Evolutionary conservation across 2,888 invertebrate species (phyloP).

Genomic region (Agrochola litura): DNA sequence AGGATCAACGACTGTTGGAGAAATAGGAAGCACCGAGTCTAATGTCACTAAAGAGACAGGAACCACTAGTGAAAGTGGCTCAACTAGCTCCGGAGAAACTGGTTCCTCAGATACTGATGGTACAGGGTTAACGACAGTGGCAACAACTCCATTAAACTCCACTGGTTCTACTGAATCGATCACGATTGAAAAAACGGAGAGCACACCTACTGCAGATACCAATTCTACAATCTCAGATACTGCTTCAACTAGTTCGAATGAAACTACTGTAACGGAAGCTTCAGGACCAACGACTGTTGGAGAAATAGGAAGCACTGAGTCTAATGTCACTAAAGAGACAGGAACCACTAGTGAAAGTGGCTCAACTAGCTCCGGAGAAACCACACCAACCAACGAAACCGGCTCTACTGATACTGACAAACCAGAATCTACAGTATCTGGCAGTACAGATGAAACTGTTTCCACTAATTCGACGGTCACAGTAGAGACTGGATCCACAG

Average conservation of each 20-base stretch:
- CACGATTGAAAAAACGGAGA: conserved; percentile 6
- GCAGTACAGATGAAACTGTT: conserved; percentile 13
- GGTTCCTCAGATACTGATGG: conserved; percentile 21
- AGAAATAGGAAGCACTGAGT: conserved; percentile 19
- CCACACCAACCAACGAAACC: conserved; percentile 7
- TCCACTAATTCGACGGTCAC: conserved; percentile 30
- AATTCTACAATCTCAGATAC: conserved; percentile 27
- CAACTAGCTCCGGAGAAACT: conserved; percentile 17
- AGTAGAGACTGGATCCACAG: conserved; percentile 22
- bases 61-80: too few species aligned
- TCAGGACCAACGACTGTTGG: conserved; percentile 10
- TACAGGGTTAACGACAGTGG: conserved; percentile 11
- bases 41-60: conserved; percentile 6
- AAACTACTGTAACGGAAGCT: neutral
- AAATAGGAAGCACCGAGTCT: conserved; percentile 20
- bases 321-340: conserved; percentile 5
- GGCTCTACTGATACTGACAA: conserved; percentile 6
- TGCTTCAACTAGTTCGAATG: conserved; percentile 5
- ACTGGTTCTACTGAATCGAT: conserved; percentile 34
- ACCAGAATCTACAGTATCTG: conserved; percentile 21
- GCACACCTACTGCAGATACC: conserved; percentile 17
- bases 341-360: conserved; percentile 28
- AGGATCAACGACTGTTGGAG: conserved; percentile 2
- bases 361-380: conserved; percentile 20
- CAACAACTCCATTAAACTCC: conserved; percentile 3